Evolutionary conservation across 2,113 vertebrate species (phyloP).

Genomic region (Malurus melanocephalus): DNA sequence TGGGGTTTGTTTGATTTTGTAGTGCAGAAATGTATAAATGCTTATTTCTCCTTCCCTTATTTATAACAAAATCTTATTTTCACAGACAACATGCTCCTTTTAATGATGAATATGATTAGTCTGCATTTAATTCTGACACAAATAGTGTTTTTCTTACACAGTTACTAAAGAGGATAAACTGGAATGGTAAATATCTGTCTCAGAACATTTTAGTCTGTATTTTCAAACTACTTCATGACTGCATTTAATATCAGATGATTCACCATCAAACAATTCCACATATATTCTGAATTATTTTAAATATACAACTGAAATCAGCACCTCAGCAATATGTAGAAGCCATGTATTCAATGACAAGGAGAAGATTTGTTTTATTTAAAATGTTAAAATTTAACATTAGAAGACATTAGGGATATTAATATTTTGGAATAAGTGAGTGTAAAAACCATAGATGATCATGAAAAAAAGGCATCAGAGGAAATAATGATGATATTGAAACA

Average conservation of each 20-base stretch:
- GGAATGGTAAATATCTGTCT: not conserved
- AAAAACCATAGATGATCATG: not conserved
- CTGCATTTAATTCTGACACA: not conserved
- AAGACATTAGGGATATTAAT: not conserved
- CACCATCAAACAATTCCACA: not conserved
- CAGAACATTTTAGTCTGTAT: not conserved
- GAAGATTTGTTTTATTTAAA: not conserved
- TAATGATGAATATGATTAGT: not conserved
- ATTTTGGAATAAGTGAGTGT: not conserved
- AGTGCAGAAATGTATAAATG: not conserved
- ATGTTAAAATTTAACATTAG: not conserved
- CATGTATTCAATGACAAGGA: not conserved
- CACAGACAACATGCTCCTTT: not conserved
- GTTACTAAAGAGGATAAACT: not conserved
- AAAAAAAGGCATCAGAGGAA: not conserved
- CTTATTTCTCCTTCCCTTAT: not conserved
- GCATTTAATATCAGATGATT: not conserved
- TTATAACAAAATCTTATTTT: not conserved
- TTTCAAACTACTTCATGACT: not conserved
- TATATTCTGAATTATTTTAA: not conserved
- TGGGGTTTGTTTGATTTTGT: not conserved
- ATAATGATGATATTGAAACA: not conserved
- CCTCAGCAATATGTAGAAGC: not conserved
- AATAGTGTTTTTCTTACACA: not conserved
- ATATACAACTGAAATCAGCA: not conserved